A percentile compares a stretch with the other conserved stretches of the same genome.
Conservation (phyloP, 2,797 vertebrate genomes). For the Lepus townsendii region DNA sequence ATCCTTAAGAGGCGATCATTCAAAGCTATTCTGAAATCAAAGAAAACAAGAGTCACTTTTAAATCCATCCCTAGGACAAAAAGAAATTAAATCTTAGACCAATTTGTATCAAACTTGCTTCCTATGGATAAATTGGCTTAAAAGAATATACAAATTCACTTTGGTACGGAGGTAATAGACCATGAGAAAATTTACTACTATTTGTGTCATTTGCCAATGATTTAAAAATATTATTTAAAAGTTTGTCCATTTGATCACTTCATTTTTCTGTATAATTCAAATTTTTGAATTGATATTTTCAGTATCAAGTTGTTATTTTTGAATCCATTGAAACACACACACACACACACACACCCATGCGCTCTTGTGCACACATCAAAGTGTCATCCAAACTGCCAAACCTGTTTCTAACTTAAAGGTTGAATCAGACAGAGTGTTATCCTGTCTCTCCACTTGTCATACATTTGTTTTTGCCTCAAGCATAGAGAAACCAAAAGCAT, state of each 20-base stretch:
- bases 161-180: not conserved
- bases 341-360: not conserved
- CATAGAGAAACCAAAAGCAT: not conserved
- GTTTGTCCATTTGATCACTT: not conserved
- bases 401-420: conserved; percentile 11
- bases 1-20: conserved; percentile 62
- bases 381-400: not conserved
- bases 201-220: not conserved
- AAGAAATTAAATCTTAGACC: conserved; percentile 65
- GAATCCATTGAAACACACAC: not conserved
- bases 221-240: conserved; percentile 44
- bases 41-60: conserved; percentile 70
- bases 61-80: conserved; percentile 56
- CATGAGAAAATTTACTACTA: conserved; percentile 38
- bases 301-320: conserved; percentile 25
- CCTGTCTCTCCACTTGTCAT: not conserved
- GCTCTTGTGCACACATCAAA: not conserved
- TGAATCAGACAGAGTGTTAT: not conserved
- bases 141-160: conserved; percentile 54
- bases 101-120: conserved; percentile 47
- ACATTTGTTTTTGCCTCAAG: conserved; percentile 50
- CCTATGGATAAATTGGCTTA: conserved; percentile 57
- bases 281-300: conserved; percentile 32
- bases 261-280: conserved; percentile 27
- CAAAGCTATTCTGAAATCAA: conserved; percentile 72